phyloP scores from a whole-genome alignment of 2,888 invertebrate genomes.

The Augochlorella aurata region DNA sequence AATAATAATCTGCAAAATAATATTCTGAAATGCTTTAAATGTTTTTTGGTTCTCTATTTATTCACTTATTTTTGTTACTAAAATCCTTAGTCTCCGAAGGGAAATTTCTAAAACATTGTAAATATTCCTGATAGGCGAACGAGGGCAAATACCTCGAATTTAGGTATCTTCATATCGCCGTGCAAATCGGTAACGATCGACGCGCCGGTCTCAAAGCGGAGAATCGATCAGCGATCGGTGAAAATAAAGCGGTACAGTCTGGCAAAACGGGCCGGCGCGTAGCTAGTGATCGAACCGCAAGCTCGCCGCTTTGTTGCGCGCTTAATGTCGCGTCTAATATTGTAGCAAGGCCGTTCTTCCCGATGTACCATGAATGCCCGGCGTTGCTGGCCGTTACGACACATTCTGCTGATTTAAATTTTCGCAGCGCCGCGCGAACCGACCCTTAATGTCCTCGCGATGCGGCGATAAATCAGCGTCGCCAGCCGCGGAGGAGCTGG shows the following conservation, averaged over 20 bases:
- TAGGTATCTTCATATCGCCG: no score
- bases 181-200: no score
- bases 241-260: conserved; percentile 18
- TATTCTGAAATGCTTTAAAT: no score
- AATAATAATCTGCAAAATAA: no score
- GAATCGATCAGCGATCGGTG: neutral
- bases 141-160: no score
- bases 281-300: neutral
- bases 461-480: conserved; percentile 56
- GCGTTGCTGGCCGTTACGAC: conserved; percentile 53
- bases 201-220: neutral
- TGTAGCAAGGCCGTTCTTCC: conserved; percentile 64
- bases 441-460: conserved; percentile 53
- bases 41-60: no score
- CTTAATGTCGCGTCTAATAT: conserved; percentile 59
- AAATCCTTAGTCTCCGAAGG: no score
- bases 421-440: conserved; percentile 45
- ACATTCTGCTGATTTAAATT: conserved; percentile 52
- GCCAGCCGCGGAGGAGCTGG: conserved; percentile 29
- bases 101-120: no score
- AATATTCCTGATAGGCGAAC: no score
- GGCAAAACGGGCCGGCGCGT: conserved; percentile 15
- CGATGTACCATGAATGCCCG: conserved; percentile 51
- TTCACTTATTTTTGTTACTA: no score
- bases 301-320: conserved; percentile 30